phyloP scores from a whole-genome alignment of 2,888 invertebrate genomes.

The Catocala sponsa region DNA sequence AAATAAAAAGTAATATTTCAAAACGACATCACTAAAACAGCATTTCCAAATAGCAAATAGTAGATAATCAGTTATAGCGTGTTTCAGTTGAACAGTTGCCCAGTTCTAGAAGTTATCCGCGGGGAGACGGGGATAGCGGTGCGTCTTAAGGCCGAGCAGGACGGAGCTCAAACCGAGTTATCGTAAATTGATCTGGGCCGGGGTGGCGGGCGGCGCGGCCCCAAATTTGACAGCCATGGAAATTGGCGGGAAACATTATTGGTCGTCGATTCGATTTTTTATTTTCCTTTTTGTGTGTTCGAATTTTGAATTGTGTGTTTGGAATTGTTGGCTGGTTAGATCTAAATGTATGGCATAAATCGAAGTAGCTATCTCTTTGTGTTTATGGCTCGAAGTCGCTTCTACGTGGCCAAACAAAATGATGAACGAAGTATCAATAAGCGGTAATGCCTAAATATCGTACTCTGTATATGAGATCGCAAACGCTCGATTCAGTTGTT shows the following conservation, averaged over 20 bases:
- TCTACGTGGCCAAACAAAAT: no score
- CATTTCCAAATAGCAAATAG: constrained; percentile 38
- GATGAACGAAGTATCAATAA: no score
- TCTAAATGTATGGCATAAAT: constrained; percentile 5
- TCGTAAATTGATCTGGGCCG: constrained; percentile 86
- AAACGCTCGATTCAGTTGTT: no score
- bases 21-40: background rate
- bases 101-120: constrained; percentile 83
- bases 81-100: constrained; percentile 63
- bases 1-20: background rate
- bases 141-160: constrained; percentile 85
- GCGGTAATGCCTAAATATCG: no score
- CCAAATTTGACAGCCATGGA: constrained; percentile 88
- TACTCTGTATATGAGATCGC: no score
- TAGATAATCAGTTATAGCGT: constrained; percentile 65
- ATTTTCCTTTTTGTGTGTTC: constrained; percentile 40
- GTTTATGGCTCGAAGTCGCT: background rate
- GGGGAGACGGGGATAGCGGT: constrained; percentile 79
- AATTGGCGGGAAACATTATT: constrained; percentile 87
- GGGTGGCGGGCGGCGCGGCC: constrained; percentile 71
- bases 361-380: background rate
- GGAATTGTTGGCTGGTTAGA: constrained; percentile 30
- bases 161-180: constrained; percentile 83
- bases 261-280: constrained; percentile 70
- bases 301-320: constrained; percentile 57